Percentiles rank a stretch among this genome's conserved stretches.
phyloP scores from a whole-genome alignment of 2,113 vertebrate species.

The Rhinoderma darwinii region DNA sequence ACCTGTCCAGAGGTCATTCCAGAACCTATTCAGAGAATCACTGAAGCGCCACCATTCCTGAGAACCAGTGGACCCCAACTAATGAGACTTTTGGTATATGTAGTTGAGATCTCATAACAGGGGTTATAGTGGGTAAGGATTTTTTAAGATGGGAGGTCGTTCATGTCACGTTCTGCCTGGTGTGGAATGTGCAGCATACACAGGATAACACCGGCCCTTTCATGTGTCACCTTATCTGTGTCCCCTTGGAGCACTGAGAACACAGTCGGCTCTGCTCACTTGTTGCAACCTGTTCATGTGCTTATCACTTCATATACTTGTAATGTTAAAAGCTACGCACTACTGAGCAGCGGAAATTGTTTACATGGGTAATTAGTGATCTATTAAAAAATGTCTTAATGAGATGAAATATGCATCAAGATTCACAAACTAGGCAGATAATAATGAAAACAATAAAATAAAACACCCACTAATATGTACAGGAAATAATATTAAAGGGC shows the following conservation, averaged over 20 bases:
- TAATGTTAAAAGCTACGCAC: neutral
- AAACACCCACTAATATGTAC: too few relatives aligned
- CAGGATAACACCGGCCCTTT: neutral
- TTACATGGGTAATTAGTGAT: neutral
- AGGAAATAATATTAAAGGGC: too few relatives aligned
- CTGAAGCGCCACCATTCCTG: neutral
- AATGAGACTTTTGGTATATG: neutral
- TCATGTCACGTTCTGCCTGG: neutral
- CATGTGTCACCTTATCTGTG: slow-evolving; percentile 4
- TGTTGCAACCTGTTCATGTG: slow-evolving; percentile 13
- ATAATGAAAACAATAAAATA: neutral
- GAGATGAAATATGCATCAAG: neutral
- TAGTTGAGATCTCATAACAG: too few relatives aligned
- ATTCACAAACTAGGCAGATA: too few relatives aligned
- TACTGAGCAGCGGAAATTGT: neutral
- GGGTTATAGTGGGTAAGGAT: neutral
- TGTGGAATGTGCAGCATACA: neutral
- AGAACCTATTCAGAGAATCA: neutral
- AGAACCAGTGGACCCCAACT: too few relatives aligned
- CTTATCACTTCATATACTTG: neutral
- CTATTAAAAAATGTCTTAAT: neutral
- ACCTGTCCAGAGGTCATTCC: too few relatives aligned
- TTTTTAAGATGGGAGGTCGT: too few relatives aligned
- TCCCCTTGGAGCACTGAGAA: neutral
- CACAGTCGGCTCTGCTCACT: neutral